A percentile compares a stretch with the other conserved stretches of the same genome.
Evolutionary conservation across 2,797 vertebrate genomes (phyloP).

Genomic region (Prionace glauca): DNA sequence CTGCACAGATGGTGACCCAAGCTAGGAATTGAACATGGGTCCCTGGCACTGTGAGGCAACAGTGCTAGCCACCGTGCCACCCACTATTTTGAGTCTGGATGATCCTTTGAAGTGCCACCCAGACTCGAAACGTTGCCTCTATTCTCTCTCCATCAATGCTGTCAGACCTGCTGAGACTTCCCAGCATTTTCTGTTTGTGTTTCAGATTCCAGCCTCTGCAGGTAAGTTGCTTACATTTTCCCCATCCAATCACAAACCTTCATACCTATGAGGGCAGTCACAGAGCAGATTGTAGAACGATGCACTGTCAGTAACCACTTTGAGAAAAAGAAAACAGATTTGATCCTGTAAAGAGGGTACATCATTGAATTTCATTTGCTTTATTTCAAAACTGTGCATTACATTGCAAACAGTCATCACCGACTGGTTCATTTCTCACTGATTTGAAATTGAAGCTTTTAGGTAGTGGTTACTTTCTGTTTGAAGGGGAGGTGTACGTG

Average conservation of each 20-base stretch:
- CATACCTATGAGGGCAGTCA: background rate
- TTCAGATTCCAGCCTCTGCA: too few species aligned
- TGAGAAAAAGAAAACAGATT: background rate
- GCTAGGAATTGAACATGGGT: too few species aligned
- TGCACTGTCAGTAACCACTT: background rate
- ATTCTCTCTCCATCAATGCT: too few species aligned
- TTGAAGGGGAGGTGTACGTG: background rate
- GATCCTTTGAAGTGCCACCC: too few species aligned
- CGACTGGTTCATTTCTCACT: background rate
- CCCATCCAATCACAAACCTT: background rate
- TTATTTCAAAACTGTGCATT: slow-evolving; percentile 30
- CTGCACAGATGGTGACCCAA: too few species aligned
- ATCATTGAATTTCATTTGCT: slow-evolving; percentile 25
- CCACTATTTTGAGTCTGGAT: too few species aligned
- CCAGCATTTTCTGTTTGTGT: too few species aligned
- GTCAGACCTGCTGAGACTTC: too few species aligned
- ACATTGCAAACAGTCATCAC: background rate
- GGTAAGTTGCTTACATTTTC: too few species aligned
- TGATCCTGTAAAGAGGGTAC: background rate
- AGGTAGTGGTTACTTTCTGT: background rate
- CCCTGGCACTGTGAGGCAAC: too few species aligned
- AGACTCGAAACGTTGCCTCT: too few species aligned
- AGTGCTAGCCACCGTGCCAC: too few species aligned
- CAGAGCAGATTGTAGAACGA: background rate
- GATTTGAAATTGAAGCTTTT: slow-evolving; percentile 31